phyloP scores from a whole-genome alignment of 2,797 vertebrate species.

The Myripristis jacobus region DNA sequence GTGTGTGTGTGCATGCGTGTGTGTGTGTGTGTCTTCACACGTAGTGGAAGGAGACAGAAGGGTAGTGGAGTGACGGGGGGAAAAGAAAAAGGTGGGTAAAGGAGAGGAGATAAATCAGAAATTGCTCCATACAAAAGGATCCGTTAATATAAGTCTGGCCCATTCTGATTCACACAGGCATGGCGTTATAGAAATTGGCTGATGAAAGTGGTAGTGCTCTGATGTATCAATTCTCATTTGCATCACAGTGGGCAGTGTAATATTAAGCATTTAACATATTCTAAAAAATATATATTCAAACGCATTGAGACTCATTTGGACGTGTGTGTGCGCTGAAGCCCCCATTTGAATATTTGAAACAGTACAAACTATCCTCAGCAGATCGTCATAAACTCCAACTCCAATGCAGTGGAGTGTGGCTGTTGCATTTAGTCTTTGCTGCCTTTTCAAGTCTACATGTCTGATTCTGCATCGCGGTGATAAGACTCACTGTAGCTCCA shows the following conservation, averaged over 20 bases:
- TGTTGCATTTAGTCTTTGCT: constrained; percentile 6
- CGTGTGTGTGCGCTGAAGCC: background rate
- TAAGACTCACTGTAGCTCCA: background rate
- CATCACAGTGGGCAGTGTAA: constrained; percentile 58
- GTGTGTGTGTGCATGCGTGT: too few species aligned
- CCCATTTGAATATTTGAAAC: constrained; percentile 23
- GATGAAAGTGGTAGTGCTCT: constrained; percentile 60
- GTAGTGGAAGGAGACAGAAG: constrained; percentile 27
- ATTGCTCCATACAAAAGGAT: constrained; percentile 72
- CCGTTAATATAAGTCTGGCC: constrained; percentile 68
- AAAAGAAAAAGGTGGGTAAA: constrained; percentile 33
- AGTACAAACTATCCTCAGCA: constrained; percentile 6
- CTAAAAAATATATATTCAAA: constrained; percentile 23
- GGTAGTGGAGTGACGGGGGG: constrained; percentile 3
- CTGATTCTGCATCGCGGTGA: constrained; percentile 27
- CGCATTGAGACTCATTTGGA: constrained; percentile 17
- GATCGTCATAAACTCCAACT: background rate
- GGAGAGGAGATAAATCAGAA: constrained; percentile 71
- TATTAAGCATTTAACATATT: constrained; percentile 33
- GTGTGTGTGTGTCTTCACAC: constrained; percentile 14
- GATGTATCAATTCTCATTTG: constrained; percentile 72
- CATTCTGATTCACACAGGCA: constrained; percentile 69
- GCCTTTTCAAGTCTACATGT: constrained; percentile 13
- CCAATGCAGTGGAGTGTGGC: constrained; percentile 6
- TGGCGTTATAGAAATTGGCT: constrained; percentile 57